Percentiles rank a stretch among this genome's conserved stretches.
phyloP scores from a whole-genome alignment of 2,888 invertebrate genomes.

The Platyscelio sp. region DNA sequence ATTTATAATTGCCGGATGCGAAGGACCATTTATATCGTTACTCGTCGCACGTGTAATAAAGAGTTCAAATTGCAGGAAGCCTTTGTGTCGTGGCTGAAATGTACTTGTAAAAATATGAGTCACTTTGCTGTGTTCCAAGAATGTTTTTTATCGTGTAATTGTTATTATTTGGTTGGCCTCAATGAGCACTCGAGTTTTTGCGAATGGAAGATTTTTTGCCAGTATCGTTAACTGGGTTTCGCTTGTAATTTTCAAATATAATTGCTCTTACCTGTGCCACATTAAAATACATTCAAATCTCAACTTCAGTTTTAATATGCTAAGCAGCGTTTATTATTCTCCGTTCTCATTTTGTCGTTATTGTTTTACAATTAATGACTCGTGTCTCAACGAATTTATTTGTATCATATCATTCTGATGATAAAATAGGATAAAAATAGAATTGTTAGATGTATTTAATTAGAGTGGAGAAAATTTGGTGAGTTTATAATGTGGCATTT shows the following conservation, averaged over 20 bases:
- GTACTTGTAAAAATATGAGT: slow-evolving; percentile 64
- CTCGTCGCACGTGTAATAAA: slow-evolving; percentile 48
- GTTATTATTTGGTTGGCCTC: slow-evolving; percentile 48
- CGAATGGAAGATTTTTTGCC: slow-evolving; percentile 2
- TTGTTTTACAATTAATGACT: too few relatives aligned
- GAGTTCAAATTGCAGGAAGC: slow-evolving; percentile 65
- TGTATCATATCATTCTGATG: too few relatives aligned
- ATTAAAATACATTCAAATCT: too few relatives aligned
- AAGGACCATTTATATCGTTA: slow-evolving; percentile 67
- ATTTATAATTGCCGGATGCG: slow-evolving; percentile 67
- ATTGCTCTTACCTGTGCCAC: background rate
- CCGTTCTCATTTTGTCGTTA: too few relatives aligned
- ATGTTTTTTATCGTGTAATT: slow-evolving; percentile 41
- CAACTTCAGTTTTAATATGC: too few relatives aligned
- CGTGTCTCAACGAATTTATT: too few relatives aligned
- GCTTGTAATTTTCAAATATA: background rate
- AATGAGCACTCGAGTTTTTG: slow-evolving; percentile 28
- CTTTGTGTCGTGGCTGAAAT: slow-evolving; percentile 55
- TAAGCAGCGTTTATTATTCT: too few relatives aligned
- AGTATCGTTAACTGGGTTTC: background rate
- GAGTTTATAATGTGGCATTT: too few relatives aligned
- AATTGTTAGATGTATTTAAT: too few relatives aligned
- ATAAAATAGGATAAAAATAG: too few relatives aligned
- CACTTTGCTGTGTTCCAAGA: slow-evolving; percentile 38
- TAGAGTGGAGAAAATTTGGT: too few relatives aligned